Conservation (phyloP, 2,888 invertebrate species). For the Ceriagrion tenellum region DNA sequence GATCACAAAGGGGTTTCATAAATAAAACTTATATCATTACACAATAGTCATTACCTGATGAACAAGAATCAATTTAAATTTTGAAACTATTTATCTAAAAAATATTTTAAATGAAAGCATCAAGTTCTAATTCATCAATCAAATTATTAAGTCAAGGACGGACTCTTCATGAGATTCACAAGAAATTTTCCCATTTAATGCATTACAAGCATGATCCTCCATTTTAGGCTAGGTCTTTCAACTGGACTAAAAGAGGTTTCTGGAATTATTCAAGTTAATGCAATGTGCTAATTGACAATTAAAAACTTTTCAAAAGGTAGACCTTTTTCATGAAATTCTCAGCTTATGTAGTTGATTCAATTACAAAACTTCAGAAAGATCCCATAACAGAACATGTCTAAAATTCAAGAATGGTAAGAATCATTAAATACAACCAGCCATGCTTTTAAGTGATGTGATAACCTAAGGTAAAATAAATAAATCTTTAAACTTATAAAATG, state of each 20-base stretch:
- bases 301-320: neutral
- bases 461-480: conserved; percentile 32
- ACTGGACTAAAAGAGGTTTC: neutral
- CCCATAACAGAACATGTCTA: neutral
- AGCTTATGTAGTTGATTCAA: neutral
- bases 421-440: neutral
- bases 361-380: neutral
- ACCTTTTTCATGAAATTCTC: neutral
- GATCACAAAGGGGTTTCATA: neutral
- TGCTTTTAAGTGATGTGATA: conserved; percentile 14
- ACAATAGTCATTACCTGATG: neutral
- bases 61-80: neutral
- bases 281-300: neutral
- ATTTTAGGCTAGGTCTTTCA: neutral
- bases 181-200: neutral
- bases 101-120: neutral
- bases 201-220: neutral
- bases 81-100: neutral
- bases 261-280: neutral
- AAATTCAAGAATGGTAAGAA: neutral
- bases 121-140: neutral
- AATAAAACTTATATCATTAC: neutral
- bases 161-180: neutral
- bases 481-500: neutral
- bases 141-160: neutral